These are phyloP conservation scores for Microctonus hyperodae DNA, from an alignment of 2,888 invertebrate genomes.

Conservation along the genomic window DNA sequence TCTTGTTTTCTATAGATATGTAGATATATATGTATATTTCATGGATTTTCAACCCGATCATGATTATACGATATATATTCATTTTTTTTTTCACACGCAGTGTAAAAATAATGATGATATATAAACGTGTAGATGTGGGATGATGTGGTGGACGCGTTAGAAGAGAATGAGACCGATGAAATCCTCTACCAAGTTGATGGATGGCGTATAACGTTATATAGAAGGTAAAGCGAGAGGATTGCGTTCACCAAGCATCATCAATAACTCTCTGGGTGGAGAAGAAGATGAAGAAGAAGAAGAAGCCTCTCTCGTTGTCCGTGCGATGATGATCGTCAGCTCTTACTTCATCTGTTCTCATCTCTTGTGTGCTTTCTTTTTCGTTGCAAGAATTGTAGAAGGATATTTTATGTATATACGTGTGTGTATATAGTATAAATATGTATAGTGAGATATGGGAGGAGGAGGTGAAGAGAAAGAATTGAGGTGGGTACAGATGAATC, in stretches of 20 bases:
- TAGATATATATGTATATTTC: neutral
- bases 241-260: constrained; percentile 38
- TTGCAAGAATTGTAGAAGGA: neutral
- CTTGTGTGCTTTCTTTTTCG: constrained; percentile 29
- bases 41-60: constrained; percentile 14
- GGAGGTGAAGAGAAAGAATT: neutral
- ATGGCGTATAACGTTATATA: constrained; percentile 26
- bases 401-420: neutral
- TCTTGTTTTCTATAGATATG: constrained; percentile 1
- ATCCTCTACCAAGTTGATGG: constrained; percentile 28
- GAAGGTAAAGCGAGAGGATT: constrained; percentile 12
- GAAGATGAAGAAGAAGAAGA: constrained; percentile 21
- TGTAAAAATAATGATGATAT: constrained; percentile 27
- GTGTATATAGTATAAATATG: constrained; percentile 5
- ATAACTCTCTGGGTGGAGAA: constrained; percentile 37
- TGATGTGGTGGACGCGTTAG: constrained; percentile 21
- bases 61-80: constrained; percentile 1
- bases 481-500: constrained; percentile 14
- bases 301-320: too few species aligned
- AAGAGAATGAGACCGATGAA: constrained; percentile 34
- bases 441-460: neutral
- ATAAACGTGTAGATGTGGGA: neutral
- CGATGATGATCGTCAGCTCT: too few species aligned
- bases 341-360: constrained; percentile 26
- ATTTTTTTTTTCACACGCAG: constrained; percentile 9